phyloP scores from a whole-genome alignment of 2,888 invertebrate genomes.

The Calameuta pallipes region DNA sequence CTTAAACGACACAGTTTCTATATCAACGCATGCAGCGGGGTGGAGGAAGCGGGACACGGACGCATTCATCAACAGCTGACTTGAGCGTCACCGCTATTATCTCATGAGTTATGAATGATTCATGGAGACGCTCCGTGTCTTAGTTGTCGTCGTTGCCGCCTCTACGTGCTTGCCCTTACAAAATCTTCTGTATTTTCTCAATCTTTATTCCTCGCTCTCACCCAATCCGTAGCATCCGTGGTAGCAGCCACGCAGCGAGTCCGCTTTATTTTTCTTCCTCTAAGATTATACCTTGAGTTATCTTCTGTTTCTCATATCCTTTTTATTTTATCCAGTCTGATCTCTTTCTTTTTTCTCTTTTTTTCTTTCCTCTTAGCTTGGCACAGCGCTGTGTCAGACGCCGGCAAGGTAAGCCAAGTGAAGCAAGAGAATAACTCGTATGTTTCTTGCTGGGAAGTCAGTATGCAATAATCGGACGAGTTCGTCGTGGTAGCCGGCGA shows the following conservation, averaged over 20 bases:
- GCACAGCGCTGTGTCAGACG: background rate
- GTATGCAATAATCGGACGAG: background rate
- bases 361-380: slow-evolving; percentile 25
- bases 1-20: background rate
- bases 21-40: background rate
- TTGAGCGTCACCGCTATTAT: slow-evolving; percentile 46
- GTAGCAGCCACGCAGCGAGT: background rate
- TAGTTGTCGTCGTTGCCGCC: slow-evolving; percentile 14
- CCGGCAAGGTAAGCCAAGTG: background rate
- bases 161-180: slow-evolving; percentile 41
- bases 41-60: slow-evolving; percentile 21
- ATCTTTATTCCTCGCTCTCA: background rate
- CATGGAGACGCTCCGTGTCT: slow-evolving; percentile 33
- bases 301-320: background rate
- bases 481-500: background rate
- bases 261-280: background rate
- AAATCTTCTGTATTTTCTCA: slow-evolving; percentile 24
- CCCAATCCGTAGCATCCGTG: background rate
- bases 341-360: slow-evolving; percentile 2
- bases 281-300: slow-evolving; percentile 2
- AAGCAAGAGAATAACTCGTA: background rate
- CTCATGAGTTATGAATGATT: slow-evolving; percentile 53
- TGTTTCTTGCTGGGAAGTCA: background rate
- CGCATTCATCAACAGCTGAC: slow-evolving; percentile 48
- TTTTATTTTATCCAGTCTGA: slow-evolving; percentile 8